Evolutionary conservation across 2,797 vertebrate genomes (phyloP).

Genomic region (Champsocephalus esox): DNA sequence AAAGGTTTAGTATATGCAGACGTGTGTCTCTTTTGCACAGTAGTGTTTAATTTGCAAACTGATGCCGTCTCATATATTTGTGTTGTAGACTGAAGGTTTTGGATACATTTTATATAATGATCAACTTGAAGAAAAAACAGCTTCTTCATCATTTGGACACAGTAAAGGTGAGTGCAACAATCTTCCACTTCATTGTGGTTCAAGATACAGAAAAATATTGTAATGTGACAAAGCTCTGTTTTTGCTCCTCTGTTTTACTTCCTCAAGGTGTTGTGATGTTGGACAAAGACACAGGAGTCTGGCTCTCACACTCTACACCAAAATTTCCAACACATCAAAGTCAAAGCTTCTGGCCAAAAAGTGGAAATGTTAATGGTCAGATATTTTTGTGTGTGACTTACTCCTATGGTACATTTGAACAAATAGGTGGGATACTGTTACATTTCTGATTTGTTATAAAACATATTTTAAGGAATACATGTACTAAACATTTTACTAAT

Average conservation of each 20-base stretch:
- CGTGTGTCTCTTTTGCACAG: not conserved
- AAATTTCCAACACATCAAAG: constrained; percentile 35
- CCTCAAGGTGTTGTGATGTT: constrained; percentile 65
- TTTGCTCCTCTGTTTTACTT: not conserved
- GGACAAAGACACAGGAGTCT: constrained; percentile 62
- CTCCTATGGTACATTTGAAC: constrained; percentile 39
- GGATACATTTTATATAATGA: constrained; percentile 73
- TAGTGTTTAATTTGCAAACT: not conserved
- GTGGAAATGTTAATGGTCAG: constrained; percentile 56
- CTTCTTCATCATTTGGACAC: constrained; percentile 55
- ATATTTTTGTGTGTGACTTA: constrained; percentile 68
- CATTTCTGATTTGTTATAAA: not conserved
- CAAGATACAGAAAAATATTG: not conserved
- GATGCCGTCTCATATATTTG: not conserved
- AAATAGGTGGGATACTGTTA: constrained; percentile 55
- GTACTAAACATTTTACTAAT: not conserved
- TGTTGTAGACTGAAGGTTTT: constrained; percentile 55
- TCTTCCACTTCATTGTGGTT: not conserved
- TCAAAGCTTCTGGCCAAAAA: constrained; percentile 57
- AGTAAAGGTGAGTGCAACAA: constrained; percentile 61
- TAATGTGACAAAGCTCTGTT: not conserved
- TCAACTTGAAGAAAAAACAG: constrained; percentile 44
- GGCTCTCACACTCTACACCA: constrained; percentile 75
- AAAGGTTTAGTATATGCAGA: constrained; percentile 27
- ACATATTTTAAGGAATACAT: not conserved